Percentiles rank a stretch among this genome's conserved stretches.
These are phyloP conservation scores for Halcyon senegalensis DNA, from an alignment of 2,113 vertebrate genomes.

Conservation along the genomic window DNA sequence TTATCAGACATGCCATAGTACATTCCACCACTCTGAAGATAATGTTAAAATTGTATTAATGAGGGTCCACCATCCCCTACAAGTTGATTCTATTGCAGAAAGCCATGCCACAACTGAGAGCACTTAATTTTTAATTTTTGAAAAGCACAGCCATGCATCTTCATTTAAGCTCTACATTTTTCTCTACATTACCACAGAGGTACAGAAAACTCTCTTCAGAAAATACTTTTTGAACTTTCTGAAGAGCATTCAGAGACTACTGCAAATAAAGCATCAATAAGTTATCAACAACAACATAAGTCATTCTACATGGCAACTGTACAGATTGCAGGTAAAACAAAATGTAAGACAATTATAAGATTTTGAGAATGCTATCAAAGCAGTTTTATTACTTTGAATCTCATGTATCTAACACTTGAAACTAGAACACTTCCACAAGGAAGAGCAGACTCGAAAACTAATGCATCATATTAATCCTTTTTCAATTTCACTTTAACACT, in stretches of 20 bases:
- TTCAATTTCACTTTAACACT: background rate
- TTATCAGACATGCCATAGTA: constrained; percentile 86
- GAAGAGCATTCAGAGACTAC: background rate
- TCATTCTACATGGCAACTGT: background rate
- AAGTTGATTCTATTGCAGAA: background rate
- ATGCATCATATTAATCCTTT: background rate
- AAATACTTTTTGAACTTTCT: background rate
- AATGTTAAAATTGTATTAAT: constrained; percentile 66
- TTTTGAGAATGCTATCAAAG: background rate
- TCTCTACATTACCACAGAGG: background rate
- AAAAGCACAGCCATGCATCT: constrained; percentile 19
- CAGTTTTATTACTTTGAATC: background rate
- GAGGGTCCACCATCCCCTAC: background rate
- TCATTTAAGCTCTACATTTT: background rate
- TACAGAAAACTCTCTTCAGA: background rate
- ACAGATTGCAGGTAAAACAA: background rate
- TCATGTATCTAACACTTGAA: background rate
- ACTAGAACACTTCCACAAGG: background rate
- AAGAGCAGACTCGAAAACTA: background rate
- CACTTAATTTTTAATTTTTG: background rate
- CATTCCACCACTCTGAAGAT: constrained; percentile 72
- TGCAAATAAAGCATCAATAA: background rate
- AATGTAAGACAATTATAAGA: background rate
- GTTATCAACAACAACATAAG: background rate
- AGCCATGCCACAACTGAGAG: constrained; percentile 58